phyloP scores from a whole-genome alignment of 1,140 invertebrate species.

The Gonioctena quinquepunctata region DNA sequence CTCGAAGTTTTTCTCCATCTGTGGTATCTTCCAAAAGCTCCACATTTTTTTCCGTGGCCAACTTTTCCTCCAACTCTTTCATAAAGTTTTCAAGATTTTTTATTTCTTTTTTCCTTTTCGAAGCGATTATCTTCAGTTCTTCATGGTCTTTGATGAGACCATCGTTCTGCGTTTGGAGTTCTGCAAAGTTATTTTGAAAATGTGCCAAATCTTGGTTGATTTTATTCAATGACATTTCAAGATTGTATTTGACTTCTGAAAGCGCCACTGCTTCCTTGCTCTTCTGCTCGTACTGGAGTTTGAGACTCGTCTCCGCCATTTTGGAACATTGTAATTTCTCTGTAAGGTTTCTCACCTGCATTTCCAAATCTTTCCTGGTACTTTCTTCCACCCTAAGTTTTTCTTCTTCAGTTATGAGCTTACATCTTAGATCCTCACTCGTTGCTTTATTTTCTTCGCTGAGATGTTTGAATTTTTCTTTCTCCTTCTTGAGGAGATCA shows the following conservation, averaged over 20 bases:
- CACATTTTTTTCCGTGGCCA: background rate
- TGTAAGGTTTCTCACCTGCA: slow-evolving; percentile 33
- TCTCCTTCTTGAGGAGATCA: slow-evolving; percentile 47
- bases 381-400: slow-evolving; percentile 40
- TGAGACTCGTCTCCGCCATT: slow-evolving; percentile 46
- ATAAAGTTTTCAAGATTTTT: slow-evolving; percentile 20
- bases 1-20: background rate
- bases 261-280: slow-evolving; percentile 39
- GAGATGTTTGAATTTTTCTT: slow-evolving; percentile 46
- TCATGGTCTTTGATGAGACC: slow-evolving; percentile 21
- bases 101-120: slow-evolving; percentile 6
- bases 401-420: slow-evolving; percentile 41
- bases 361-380: slow-evolving; percentile 34
- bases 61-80: slow-evolving; percentile 25
- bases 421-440: slow-evolving; percentile 41
- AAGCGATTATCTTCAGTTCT: slow-evolving; percentile 14
- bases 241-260: slow-evolving; percentile 29
- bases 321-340: slow-evolving; percentile 45
- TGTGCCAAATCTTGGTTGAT: slow-evolving; percentile 17
- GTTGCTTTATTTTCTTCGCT: slow-evolving; percentile 48
- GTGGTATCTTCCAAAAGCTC: background rate
- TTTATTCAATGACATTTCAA: slow-evolving; percentile 31
- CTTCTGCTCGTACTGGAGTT: slow-evolving; percentile 45
- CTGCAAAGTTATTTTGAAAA: slow-evolving; percentile 33
- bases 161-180: slow-evolving; percentile 31